Conservation (phyloP, 2,888 invertebrate genomes). For the Anorthoa munda region DNA sequence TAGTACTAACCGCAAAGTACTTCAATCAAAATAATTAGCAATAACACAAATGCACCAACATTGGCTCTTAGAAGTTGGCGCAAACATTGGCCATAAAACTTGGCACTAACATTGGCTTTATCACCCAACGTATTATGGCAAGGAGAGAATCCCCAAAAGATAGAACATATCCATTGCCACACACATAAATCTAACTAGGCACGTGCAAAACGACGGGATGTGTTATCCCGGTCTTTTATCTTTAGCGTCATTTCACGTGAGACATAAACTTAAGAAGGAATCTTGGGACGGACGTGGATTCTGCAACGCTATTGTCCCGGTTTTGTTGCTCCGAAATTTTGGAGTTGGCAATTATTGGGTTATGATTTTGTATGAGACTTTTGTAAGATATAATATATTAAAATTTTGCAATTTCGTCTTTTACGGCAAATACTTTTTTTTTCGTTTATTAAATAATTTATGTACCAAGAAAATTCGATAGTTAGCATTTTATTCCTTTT, state of each 20-base stretch:
- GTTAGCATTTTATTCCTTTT: too few relatives aligned
- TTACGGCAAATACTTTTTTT: not conserved
- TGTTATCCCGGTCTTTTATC: conserved; percentile 70
- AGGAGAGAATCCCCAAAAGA: conserved; percentile 47
- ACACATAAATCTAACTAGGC: conserved; percentile 63
- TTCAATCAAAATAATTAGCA: conserved; percentile 12
- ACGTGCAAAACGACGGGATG: conserved; percentile 65
- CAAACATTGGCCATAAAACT: conserved; percentile 15
- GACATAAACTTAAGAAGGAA: conserved; percentile 69
- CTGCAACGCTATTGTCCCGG: conserved; percentile 28
- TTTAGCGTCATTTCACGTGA: conserved; percentile 68
- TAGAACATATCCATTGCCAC: conserved; percentile 58
- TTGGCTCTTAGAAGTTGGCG: not conserved
- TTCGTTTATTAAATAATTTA: too few relatives aligned
- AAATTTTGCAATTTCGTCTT: not conserved
- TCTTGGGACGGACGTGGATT: conserved; percentile 55
- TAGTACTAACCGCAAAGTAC: not conserved
- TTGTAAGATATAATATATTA: not conserved
- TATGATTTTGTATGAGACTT: not conserved
- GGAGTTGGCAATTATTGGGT: conserved; percentile 14
- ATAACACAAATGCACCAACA: conserved; percentile 11
- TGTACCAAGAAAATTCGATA: too few relatives aligned
- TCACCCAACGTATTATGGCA: conserved; percentile 33
- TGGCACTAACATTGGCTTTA: conserved; percentile 4
- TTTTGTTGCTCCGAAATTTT: conserved; percentile 24